Evolutionary conservation across 2,797 vertebrate genomes (phyloP), one percentile per base, ranked within the genome.

Genomic region (Gymnothorax javanicus): DNA sequence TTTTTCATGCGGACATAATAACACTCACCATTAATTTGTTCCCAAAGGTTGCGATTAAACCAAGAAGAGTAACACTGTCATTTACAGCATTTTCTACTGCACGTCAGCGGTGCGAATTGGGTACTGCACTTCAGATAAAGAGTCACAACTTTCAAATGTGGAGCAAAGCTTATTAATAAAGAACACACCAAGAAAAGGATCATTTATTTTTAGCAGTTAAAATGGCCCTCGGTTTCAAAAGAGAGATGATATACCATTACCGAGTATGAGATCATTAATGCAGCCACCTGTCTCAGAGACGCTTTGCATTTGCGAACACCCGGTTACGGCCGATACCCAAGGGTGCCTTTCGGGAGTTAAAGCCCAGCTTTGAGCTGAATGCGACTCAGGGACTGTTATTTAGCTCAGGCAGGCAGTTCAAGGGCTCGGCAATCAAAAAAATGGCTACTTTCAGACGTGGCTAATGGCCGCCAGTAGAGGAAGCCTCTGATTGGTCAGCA

Each of bases 161-260:
- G 50, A 79, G 50, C 17, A 7, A 79, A 20, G 13, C 50, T 56
- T 54, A 81, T 56, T 81, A 81, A 81, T 81, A 81, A 81, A 81
- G 50, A 56, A 8, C 20, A 81, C 77, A 81, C 8, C 56, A 17
- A 9, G 17, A 81, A 81, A 54, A 52, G 77, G 52, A 56, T 81
- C 17, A 81, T 81, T 81, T 81, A 81, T 81, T 54, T 81, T 81
- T 81, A 81, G 50, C 52, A 23, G 77, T 56, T 54, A 56, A 81
- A 56, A 81, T 56, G 77, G 52, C 52, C 52, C 20, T 54, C 1
- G 17, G 52, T 56, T 81, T 81, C 77, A 56, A 7, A 20, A 23
- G 77, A 20, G 77, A 81, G 77, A 52, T 81, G 77, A 56, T 56
- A 81, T 56, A 56, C 77, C 77, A 81, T 81, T 23, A 54, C 77